Evolutionary conservation across 2,888 invertebrate species (phyloP).

Genomic region (Eristalinus sepulchralis): DNA sequence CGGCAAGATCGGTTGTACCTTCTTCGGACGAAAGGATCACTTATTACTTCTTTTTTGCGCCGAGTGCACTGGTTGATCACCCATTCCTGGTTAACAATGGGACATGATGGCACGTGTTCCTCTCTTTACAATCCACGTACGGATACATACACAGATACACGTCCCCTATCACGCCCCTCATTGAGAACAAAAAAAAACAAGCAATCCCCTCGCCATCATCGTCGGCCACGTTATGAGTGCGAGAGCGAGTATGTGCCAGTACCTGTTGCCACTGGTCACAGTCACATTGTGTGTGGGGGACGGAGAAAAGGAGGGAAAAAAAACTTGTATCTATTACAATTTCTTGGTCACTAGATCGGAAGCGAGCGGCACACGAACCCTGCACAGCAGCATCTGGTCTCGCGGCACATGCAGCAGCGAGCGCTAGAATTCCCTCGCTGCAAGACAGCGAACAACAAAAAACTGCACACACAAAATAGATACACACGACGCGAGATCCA

Average conservation of each 20-base stretch:
- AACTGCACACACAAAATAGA: slow-evolving; percentile 13
- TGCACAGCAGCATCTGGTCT: neutral
- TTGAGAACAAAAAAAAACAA: slow-evolving; percentile 19
- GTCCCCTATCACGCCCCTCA: slow-evolving; percentile 54
- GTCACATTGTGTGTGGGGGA: slow-evolving; percentile 36
- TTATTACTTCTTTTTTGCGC: slow-evolving; percentile 9
- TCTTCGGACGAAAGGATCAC: slow-evolving; percentile 14
- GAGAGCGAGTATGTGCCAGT: slow-evolving; percentile 15
- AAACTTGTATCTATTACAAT: slow-evolving; percentile 65
- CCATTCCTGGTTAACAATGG: slow-evolving; percentile 64
- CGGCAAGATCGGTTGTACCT: slow-evolving; percentile 44
- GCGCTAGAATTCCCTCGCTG: neutral
- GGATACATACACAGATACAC: slow-evolving; percentile 37
- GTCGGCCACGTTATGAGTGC: slow-evolving; percentile 48
- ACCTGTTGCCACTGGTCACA: slow-evolving; percentile 48
- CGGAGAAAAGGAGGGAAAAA: neutral
- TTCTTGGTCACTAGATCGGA: slow-evolving; percentile 71
- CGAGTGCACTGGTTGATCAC: slow-evolving; percentile 14
- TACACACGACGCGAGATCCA: slow-evolving; percentile 4
- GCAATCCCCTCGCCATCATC: neutral
- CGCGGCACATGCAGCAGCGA: slow-evolving; percentile 18
- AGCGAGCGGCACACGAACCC: slow-evolving; percentile 28
- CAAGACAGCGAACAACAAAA: neutral
- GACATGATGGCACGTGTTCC: slow-evolving; percentile 69
- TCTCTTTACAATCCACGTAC: slow-evolving; percentile 49